These are phyloP conservation scores for Amorpha juglandis DNA, from an alignment of 2,888 invertebrate species.

Conservation along the genomic window DNA sequence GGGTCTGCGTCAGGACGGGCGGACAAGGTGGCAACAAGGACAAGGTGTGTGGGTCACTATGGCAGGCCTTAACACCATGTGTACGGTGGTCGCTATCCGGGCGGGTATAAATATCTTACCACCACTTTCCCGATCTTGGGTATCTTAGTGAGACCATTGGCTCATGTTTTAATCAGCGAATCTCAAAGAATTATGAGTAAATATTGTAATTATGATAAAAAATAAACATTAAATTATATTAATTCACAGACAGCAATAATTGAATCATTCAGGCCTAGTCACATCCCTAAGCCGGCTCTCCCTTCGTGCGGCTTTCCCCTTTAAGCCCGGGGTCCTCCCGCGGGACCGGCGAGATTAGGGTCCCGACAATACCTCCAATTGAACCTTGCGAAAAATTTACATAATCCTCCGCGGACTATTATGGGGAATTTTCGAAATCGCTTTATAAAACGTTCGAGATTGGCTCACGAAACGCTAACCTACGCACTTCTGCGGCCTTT, in stretches of 20 bases:
- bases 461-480: slow-evolving; percentile 26
- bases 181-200: too few species aligned
- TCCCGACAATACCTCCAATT: slow-evolving; percentile 56
- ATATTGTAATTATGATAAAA: not conserved
- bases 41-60: too few species aligned
- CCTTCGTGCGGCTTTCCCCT: slow-evolving; percentile 38
- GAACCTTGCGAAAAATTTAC: slow-evolving; percentile 62
- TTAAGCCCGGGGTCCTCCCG: slow-evolving; percentile 38
- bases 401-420: slow-evolving; percentile 46
- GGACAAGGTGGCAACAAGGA: too few species aligned
- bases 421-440: slow-evolving; percentile 30
- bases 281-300: slow-evolving; percentile 31
- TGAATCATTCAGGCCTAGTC: slow-evolving; percentile 17
- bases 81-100: too few species aligned
- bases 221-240: not conserved
- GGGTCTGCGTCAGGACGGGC: too few species aligned
- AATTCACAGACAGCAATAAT: slow-evolving; percentile 8
- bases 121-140: too few species aligned
- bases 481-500: slow-evolving; percentile 25
- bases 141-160: too few species aligned
- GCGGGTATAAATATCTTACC: too few species aligned
- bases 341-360: slow-evolving; percentile 56
- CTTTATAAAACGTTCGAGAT: slow-evolving; percentile 29
- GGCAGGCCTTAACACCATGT: too few species aligned
- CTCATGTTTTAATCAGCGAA: too few species aligned